Base-by-base conservation (phyloP, 2,797 vertebrate species). In the Astyanax mexicanus region DNA sequence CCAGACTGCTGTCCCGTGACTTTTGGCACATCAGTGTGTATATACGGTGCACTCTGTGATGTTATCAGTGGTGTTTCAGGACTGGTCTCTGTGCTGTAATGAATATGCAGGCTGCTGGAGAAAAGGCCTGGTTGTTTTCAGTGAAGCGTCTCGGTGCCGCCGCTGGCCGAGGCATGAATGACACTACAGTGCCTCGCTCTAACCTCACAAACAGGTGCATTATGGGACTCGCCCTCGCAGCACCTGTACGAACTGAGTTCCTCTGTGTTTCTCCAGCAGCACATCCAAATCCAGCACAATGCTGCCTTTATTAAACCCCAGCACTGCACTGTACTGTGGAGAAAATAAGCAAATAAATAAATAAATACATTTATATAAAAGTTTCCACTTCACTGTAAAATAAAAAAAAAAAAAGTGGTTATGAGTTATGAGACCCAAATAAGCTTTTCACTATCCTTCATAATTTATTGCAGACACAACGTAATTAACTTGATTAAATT, bases 141-240 rank as follows among this genome's bases (percentile, higher is more conserved):
- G 37, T 23, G n/a, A 45, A 65, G 40, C 42, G 37, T 40, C 7
- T 44, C 55, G 17, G 12, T 23, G 27, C 27, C 21, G 19, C 19
- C 52, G 60, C 60, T 37, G 29, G 45, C 37, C 42, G 29, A 21
- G 32, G 49, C 12, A 71, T 71, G 49, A 76, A 76, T 69, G 57
- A 58, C 64, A 55, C 40, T 61, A 76, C 66, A 76, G 74, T 76
- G 45, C 45, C 69, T 69, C 19, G n/a, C 73, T 83, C 73, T 69
- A 77, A 85, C 79, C 83, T 88, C 83, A 72, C 76, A 57, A 85
- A 86, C 89, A 91, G 88, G 90, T 92, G 90, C 87, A 51, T 88
- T 86, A 83, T 89, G 78, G 88, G 86, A n/a, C n/a, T 88, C 80
- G 55, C 55, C 66, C 82, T 80, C 71, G 47, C 75, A 79, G 86